Base-by-base conservation (phyloP, 2,113 vertebrate species). In the Ammospiza caudacuta region DNA sequence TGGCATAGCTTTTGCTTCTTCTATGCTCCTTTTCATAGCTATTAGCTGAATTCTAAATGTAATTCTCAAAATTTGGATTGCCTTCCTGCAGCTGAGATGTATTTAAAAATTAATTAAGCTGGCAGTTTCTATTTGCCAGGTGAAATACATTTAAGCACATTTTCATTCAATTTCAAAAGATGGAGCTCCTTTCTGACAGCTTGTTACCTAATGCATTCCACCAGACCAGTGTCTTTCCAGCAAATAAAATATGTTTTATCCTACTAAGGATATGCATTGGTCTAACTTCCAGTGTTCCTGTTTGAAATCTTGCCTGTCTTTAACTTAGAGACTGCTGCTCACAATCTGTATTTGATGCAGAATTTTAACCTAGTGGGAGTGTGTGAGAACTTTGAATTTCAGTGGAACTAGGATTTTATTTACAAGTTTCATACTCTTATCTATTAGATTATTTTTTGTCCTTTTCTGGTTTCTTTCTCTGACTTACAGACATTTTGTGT, bases 131-230 rank as follows among this genome's bases (percentile, higher is more conserved):
- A 39, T 67, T 70, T 81, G 55, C 59, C 68, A 93, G 29, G 47
- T 69, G 73, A 79, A 94, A 94, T 67, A 68, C 8, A 39, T 67
- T 74, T 51, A 92, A 86, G 19, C 27, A 58, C 8, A 41, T 55
- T 90, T 88, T 94, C 37, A 88, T 92, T 91, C 52, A 14, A 92
- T 89, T 92, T 90, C 63, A 74, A 61, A 90, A 62, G 37, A 63
- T 35, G 13, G 23, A 69, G 2, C 5, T 78, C 10, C 70, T 72
- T 90, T 58, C 58, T 78, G 63, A 41, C 61, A 82, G 16, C 8
- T 68, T 77, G 33, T 81, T 81, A 81, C 37, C 12, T 66, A 86
- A 74, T 73, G 20, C 28, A 73, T 77, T 85, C 23, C 23, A 63
- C 23, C 52, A 81, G 6, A 51, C 14, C 24, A 55, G 2, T 54